Base-by-base conservation (phyloP, 2,797 vertebrate species). In the Pangasius djambal region DNA sequence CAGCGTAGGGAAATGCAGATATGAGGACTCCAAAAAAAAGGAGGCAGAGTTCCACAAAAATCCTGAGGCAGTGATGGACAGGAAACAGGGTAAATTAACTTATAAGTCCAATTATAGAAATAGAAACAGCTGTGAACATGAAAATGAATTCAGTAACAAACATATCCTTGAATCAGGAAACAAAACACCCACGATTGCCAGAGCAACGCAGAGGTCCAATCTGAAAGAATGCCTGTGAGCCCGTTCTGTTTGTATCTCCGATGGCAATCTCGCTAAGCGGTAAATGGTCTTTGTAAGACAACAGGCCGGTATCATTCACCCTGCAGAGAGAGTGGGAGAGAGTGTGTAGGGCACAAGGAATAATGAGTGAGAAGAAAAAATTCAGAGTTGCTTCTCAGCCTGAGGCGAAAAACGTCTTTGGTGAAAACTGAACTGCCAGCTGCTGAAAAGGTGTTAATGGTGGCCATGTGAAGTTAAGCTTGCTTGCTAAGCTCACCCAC, bases 221-320 rank as follows among this genome's bases (percentile, higher is more conserved):
- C 95, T 94, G 96, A 96, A 97, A 97, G 69, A 95, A 94, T 69
- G 95, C 97, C 93, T 97, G 96, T 28, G 97, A 97, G 91, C 96
- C 95, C 87, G 96, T 95, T 95, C 96, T 95, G 95, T 96, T 97
- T 88, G 96, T 97, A 90, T 97, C 97, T 82, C 97, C 97, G 91
- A 97, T 96, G 91, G 97, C 95, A 92, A 97, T 97, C 94, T 97
- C 96, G 89, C 95, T 97, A 93, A 97, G 96, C 89, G 97, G 97
- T 93, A 97, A 96, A 94, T 97, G 97, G 91, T 97, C 97, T 96
- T 97, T 97, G 94, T 97, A 97, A 92, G 95, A 94, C 89, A 97
- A 96, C 89, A 97, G 92, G 85, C 97, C 97, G 0, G 96, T 97
- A 90, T 97, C 97, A 86, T 97, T 97, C 91, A 96, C 95, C 97